Evolutionary conservation across 2,888 invertebrate species (phyloP).

Genomic region (Tricholauxania praeusta): DNA sequence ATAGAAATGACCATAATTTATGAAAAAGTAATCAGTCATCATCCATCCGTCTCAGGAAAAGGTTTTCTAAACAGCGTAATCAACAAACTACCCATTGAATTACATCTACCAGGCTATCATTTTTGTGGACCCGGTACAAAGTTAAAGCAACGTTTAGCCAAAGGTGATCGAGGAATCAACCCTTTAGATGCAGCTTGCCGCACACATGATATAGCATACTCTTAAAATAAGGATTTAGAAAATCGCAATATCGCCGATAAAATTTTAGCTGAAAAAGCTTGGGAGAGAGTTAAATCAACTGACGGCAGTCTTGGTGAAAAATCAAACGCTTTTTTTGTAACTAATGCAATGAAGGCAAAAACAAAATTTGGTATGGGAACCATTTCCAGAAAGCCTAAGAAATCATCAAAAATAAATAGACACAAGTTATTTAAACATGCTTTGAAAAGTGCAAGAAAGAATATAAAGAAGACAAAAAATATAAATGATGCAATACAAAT

Average conservation of each 20-base stretch:
- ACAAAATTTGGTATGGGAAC: constrained; percentile 42
- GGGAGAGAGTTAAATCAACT: constrained; percentile 37
- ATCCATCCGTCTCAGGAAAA: too few species aligned
- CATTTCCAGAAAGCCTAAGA: constrained; percentile 20
- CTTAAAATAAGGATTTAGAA: too few species aligned
- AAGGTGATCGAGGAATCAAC: too few species aligned
- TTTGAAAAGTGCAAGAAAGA: constrained; percentile 33
- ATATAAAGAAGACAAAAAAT: constrained; percentile 23
- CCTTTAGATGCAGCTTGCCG: too few species aligned
- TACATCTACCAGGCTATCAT: too few species aligned
- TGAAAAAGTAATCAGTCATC: too few species aligned
- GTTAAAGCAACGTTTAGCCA: too few species aligned
- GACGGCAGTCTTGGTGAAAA: constrained; percentile 35
- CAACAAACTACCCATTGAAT: too few species aligned
- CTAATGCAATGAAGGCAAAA: constrained; percentile 44
- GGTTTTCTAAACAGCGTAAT: too few species aligned
- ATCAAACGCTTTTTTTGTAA: constrained; percentile 36
- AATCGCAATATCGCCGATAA: not conserved
- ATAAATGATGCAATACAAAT: constrained; percentile 31
- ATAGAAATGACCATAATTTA: too few species aligned
- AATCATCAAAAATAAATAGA: constrained; percentile 5
- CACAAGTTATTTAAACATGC: constrained; percentile 32
- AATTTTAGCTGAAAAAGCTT: constrained; percentile 38
- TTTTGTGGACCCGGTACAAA: too few species aligned
- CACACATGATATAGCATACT: too few species aligned